Percentiles rank a stretch among this genome's conserved stretches.
Conservation (phyloP, 2,888 invertebrate species). For the Cremastobaeus sp. region DNA sequence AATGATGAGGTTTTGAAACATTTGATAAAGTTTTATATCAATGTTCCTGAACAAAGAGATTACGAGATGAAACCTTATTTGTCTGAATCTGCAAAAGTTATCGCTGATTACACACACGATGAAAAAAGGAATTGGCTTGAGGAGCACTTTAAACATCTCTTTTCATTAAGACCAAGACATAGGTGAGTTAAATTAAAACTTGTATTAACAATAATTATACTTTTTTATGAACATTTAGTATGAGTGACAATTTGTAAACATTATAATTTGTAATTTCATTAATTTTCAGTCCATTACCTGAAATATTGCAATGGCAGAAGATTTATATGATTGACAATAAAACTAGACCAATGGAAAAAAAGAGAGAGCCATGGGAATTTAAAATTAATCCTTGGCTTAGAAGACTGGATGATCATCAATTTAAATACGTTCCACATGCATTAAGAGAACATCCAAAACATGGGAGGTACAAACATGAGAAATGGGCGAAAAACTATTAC, state of each 20-base stretch:
- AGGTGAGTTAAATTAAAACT: constrained; percentile 59
- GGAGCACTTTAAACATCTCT: constrained; percentile 83
- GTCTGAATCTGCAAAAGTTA: constrained; percentile 80
- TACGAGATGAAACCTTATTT: constrained; percentile 87
- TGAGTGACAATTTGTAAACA: background rate
- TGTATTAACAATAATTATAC: background rate
- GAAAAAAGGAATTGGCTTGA: constrained; percentile 86
- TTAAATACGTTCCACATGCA: constrained; percentile 85
- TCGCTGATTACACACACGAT: constrained; percentile 85
- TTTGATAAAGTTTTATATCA: constrained; percentile 87
- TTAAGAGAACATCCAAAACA: constrained; percentile 81
- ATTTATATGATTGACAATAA: constrained; percentile 88
- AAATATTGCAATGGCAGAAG: constrained; percentile 89
- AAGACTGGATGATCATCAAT: constrained; percentile 83
- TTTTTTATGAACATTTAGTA: background rate
- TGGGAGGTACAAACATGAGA: constrained; percentile 74
- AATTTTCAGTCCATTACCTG: constrained; percentile 81
- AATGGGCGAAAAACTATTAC: constrained; percentile 82
- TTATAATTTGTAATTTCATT: background rate
- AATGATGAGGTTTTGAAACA: constrained; percentile 88
- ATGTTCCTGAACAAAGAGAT: constrained; percentile 82
- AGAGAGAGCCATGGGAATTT: constrained; percentile 85
- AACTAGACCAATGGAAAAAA: constrained; percentile 84
- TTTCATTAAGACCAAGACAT: constrained; percentile 84
- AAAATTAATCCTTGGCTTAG: constrained; percentile 82